Percentiles rank a stretch among this genome's conserved stretches.
These are phyloP conservation scores for Coryphaenoides rupestris DNA, from an alignment of 2,113 vertebrate species.

Conservation along the genomic window DNA sequence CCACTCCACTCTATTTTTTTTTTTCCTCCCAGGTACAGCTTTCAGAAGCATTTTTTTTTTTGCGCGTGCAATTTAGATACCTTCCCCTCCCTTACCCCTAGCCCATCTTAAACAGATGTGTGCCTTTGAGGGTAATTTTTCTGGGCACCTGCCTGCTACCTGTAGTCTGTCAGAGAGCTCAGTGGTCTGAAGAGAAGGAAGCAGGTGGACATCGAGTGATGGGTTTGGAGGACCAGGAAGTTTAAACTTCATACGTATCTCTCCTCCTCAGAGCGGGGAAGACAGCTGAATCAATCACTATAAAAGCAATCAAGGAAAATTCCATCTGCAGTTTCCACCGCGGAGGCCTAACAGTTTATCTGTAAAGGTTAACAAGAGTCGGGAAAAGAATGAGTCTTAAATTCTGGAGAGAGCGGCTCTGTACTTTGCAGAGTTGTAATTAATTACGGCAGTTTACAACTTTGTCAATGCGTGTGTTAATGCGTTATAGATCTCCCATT, in stretches of 20 bases:
- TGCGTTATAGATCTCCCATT: too few relatives aligned
- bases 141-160: conserved; percentile 65
- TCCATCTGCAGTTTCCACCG: neutral
- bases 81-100: conserved; percentile 45
- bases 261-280: conserved; percentile 35
- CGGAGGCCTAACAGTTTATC: conserved; percentile 10
- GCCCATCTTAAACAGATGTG: conserved; percentile 71
- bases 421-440: conserved; percentile 49
- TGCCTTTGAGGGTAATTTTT: conserved; percentile 65
- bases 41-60: conserved; percentile 29
- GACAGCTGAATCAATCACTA: conserved; percentile 14
- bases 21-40: conserved; percentile 55
- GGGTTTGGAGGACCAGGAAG: conserved; percentile 30
- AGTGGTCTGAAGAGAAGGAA: conserved; percentile 67
- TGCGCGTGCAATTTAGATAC: conserved; percentile 58
- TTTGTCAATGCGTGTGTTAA: conserved; percentile 44
- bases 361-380: conserved; percentile 8
- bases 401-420: conserved; percentile 19
- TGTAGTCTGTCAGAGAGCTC: conserved; percentile 70
- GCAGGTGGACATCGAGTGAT: conserved; percentile 46
- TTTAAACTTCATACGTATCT: conserved; percentile 45
- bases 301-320: neutral
- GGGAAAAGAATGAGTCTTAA: conserved; percentile 30
- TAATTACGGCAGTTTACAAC: conserved; percentile 55
- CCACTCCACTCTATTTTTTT: conserved; percentile 44